Conservation (phyloP, 1,140 invertebrate genomes). For the Zaprionus tsacasi region DNA sequence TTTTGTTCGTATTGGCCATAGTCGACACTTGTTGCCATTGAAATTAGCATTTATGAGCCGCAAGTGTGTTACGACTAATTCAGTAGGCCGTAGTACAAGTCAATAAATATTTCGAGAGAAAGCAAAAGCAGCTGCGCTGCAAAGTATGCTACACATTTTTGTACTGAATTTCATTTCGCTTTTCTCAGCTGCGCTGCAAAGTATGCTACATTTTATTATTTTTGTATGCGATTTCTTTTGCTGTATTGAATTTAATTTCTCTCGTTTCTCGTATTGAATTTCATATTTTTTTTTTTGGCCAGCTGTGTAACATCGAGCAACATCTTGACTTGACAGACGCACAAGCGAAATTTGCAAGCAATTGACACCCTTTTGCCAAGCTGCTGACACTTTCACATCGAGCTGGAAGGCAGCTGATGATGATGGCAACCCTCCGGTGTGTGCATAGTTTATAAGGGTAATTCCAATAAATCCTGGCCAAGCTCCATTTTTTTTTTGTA, state of each 20-base stretch:
- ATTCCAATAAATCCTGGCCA: slow-evolving; percentile 72
- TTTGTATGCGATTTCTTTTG: background rate
- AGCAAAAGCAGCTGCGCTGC: background rate
- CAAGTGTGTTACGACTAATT: slow-evolving; percentile 6
- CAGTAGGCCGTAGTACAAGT: slow-evolving; percentile 26
- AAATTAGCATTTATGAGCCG: slow-evolving; percentile 53
- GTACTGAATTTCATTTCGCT: background rate
- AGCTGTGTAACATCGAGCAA: slow-evolving; percentile 62
- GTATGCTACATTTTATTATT: slow-evolving; percentile 11
- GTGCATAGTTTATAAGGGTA: slow-evolving; percentile 63
- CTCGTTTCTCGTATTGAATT: slow-evolving; percentile 43
- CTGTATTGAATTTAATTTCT: background rate
- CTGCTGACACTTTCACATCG: slow-evolving; percentile 28
- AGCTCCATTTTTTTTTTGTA: slow-evolving; percentile 11
- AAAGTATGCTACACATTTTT: slow-evolving; percentile 43
- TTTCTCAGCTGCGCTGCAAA: no score
- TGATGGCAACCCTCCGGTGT: slow-evolving; percentile 52
- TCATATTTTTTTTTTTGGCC: slow-evolving; percentile 74
- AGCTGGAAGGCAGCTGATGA: background rate
- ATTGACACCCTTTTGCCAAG: slow-evolving; percentile 77
- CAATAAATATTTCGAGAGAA: slow-evolving; percentile 53
- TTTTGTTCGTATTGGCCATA: no score
- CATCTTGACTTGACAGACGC: slow-evolving; percentile 78
- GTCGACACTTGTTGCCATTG: slow-evolving; percentile 21
- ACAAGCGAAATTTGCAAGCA: slow-evolving; percentile 59